Evolutionary conservation across 2,888 invertebrate genomes (phyloP), one percentile per base, ranked within the genome.

Genomic region (Aquatica leii): DNA sequence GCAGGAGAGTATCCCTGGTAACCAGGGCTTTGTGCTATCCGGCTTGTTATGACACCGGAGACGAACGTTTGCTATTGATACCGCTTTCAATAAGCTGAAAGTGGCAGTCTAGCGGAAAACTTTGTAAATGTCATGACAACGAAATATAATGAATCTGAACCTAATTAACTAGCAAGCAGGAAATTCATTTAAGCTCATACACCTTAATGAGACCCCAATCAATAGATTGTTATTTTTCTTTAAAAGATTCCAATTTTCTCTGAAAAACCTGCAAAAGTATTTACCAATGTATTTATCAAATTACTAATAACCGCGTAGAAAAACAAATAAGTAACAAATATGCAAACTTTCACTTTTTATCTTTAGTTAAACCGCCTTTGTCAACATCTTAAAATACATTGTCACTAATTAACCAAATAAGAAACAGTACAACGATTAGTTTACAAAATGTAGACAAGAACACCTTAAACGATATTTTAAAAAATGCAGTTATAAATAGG

Each of bases 51-150:
- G 59, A 66, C 62, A 65, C 55, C 62, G 62, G 65, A 62, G 55
- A 62, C 59, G 62, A 66, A 62, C 62, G 63, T 65, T 66, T 67
- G 66, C 68, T 68, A 69, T 68, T 69, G 71, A 69, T 69, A 69
- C 54, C 58, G 61, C 57, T 72, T 73, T 73, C 75, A 74, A 75
- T 75, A 75, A 72, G 72, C 71, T 70, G 71, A 73, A 74, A 75
- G 71, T 75, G 71, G 71, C 72, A 73, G 66, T 70, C 69, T 67
- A 63, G 77, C 72, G 76, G 78, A 78, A 78, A 77, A 76, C 76
- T 77, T 76, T 74, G 71, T 70, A 71, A 76, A 74, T 76, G 73
- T 74, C 76, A 77, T 77, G 77, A 77, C 77, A 74, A 78, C 77
- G 72, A 74, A 71, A 74, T 76, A 75, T 78, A 77, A 78, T 75